Evolutionary conservation across 2,888 invertebrate genomes (phyloP), one percentile per base, ranked within the genome.

Genomic region (Chloromyia formosa): DNA sequence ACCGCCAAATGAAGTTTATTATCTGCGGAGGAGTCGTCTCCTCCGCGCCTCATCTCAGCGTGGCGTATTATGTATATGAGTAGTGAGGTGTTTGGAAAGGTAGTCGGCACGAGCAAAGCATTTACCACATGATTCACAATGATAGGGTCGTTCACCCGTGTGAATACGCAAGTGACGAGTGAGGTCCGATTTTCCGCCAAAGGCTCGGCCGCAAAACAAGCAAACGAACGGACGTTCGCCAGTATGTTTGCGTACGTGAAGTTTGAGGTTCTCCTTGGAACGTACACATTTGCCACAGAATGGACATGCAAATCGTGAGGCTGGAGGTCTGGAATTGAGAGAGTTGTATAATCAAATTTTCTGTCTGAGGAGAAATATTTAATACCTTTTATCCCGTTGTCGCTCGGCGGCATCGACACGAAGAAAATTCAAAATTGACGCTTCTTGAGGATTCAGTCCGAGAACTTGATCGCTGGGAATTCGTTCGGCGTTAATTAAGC

Each of bases 151-250:
- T 85, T 95, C 95, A 53, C 95, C 95, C 12, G 95, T 95, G 84
- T 95, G 95, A 78, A 95, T 95, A 78, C 95, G 90, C 78, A 95
- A 87, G 84, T 95, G 95, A 35, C 94, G 90, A 18, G 94, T 95
- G 80, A 95, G 86, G 82, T 95, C 94, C 82, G 94, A 94, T 85
- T 95, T 95, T 27, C 94, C 94, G 3, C 95, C 94, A 81, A 95
- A 95, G 22, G 94, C 94, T 27, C 94, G 88, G 0, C 94, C 94
- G 84, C 95, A 95, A 84, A 95, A 95, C 77, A 95, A 87, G 80
- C 95, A 95, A 74, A 94, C 95, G 83, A 95, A 95, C n/a, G 95
- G 95, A 40, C 95, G 88, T 84, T 95, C 95, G 10, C 94, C 94
- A 3, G 91, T 91, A 82, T 95, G 95, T 81, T 95, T 95, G 75